These are phyloP conservation scores for Hippocampus zosterae DNA, from an alignment of 2,113 vertebrate species.

Conservation along the genomic window DNA sequence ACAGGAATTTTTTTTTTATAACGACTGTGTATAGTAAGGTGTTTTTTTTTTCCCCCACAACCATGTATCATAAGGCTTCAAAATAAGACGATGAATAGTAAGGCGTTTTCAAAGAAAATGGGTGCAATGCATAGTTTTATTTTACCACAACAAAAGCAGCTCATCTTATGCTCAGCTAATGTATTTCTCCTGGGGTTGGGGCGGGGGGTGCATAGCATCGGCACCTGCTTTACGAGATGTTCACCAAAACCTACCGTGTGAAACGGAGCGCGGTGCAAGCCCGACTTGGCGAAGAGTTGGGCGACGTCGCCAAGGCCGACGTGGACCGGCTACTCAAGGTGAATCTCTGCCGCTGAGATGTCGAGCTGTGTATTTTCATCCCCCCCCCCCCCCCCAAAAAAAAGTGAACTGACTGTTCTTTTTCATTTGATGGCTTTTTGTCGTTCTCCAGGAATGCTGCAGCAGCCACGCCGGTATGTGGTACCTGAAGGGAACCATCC, in stretches of 20 bases:
- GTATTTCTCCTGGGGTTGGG: background rate
- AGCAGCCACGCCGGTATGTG: conserved; percentile 90
- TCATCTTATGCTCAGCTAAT: background rate
- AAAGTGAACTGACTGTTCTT: background rate
- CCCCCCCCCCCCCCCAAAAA: background rate
- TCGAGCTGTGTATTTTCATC: background rate
- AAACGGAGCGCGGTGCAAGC: conserved; percentile 82
- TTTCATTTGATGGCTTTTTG: background rate
- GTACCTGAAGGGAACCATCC: conserved; percentile 96
- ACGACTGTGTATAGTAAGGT: too few relatives aligned
- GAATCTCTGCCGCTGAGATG: background rate
- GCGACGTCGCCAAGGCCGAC: conserved; percentile 83
- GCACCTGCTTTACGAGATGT: conserved; percentile 88
- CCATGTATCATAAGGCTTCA: too few relatives aligned
- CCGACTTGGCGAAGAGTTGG: conserved; percentile 83
- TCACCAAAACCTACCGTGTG: conserved; percentile 86
- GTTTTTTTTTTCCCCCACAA: too few relatives aligned
- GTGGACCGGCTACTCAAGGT: conserved; percentile 92
- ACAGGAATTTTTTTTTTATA: too few relatives aligned
- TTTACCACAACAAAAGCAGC: background rate
- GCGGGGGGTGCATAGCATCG: conserved; percentile 74
- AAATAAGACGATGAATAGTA: too few relatives aligned
- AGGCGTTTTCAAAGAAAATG: too few relatives aligned
- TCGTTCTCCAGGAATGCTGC: conserved; percentile 86
- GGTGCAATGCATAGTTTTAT: background rate